Conservation (phyloP, 1,140 invertebrate genomes). For the Eriocheir sinensis region DNA sequence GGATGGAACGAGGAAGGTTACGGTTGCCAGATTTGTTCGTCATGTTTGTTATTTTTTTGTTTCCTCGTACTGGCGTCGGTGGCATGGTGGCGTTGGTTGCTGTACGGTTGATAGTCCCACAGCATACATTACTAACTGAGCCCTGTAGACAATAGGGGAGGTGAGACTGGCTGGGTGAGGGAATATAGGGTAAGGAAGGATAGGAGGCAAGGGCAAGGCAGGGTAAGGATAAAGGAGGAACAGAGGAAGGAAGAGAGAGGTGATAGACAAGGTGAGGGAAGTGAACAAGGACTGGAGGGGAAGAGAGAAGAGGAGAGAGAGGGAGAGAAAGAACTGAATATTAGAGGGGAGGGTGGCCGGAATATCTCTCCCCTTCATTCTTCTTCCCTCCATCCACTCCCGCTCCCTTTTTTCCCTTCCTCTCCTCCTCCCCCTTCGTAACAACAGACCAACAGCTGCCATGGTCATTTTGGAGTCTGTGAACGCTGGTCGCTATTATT, state of each 20-base stretch:
- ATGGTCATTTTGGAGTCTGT: constrained; percentile 13
- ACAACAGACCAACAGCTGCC: background rate
- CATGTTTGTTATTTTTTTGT: background rate
- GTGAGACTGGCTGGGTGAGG: background rate
- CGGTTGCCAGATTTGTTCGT: too few species aligned
- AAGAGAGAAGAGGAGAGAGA: too few species aligned
- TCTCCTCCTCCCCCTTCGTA: background rate
- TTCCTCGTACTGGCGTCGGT: background rate
- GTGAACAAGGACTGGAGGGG: too few species aligned
- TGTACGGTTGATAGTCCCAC: background rate
- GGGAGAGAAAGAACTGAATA: too few species aligned
- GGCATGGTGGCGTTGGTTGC: background rate
- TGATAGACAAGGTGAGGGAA: background rate
- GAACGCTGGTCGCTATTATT: background rate
- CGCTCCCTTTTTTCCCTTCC: background rate
- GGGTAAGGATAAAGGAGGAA: background rate
- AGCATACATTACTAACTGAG: background rate
- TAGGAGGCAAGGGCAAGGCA: too few species aligned
- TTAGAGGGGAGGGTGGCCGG: background rate
- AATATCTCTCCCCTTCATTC: too few species aligned
- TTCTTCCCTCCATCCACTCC: background rate
- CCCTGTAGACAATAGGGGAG: background rate
- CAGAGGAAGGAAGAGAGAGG: background rate
- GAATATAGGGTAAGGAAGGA: too few species aligned
- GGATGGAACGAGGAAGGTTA: too few species aligned